Evolutionary conservation across 2,113 vertebrate genomes (phyloP), one percentile per base, ranked within the genome.

Genomic region (Myotis davidii): DNA sequence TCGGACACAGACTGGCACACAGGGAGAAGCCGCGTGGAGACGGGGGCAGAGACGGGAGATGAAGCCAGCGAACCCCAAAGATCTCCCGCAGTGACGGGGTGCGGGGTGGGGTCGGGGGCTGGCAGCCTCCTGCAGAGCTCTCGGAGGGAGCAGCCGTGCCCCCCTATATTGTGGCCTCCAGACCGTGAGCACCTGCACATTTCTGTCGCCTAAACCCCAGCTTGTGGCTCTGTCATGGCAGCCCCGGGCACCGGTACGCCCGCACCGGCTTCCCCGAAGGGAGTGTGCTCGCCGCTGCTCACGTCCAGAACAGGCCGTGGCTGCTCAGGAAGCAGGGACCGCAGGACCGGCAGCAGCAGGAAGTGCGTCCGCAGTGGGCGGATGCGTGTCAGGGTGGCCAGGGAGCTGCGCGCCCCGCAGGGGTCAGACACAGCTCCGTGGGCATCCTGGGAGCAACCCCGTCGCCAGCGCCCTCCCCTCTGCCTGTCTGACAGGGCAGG

Each of bases 11-110:
- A 37, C 12, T 4, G 9, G 0, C 11, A 25, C 17, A 1, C 12
- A 12, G 2, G 21, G 32, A 74, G 48, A 18, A 42, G 2, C 5
- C 52, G 0, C 0, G 3, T 17, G 12, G 61, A 17, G n/a, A 45
- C 2, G 32, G 39, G 25, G 56, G 25, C 23, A 61, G 59, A 61
- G 59, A 61, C 11, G 59, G 27, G 5, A 32, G 50, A 4, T 13
- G 32, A 12, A 32, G 70, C 27, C 52, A 3, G 52, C 17, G 61
- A 32, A 25, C 45, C 3, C 45, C 52, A 16, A 20, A 29, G 39
- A 16, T 32, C 13, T 0, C n/a, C 20, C 8, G 69, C 18, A 14
- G 20, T 9, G 7, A 6, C 9, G 13, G 11, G 54, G 54, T 21
- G 8, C 8, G 32, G 23, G 64, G n/a, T 8, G 21, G 32, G 54